phyloP scores from a whole-genome alignment of 2,113 vertebrate genomes.

The Petrocephalus microphthalmus region DNA sequence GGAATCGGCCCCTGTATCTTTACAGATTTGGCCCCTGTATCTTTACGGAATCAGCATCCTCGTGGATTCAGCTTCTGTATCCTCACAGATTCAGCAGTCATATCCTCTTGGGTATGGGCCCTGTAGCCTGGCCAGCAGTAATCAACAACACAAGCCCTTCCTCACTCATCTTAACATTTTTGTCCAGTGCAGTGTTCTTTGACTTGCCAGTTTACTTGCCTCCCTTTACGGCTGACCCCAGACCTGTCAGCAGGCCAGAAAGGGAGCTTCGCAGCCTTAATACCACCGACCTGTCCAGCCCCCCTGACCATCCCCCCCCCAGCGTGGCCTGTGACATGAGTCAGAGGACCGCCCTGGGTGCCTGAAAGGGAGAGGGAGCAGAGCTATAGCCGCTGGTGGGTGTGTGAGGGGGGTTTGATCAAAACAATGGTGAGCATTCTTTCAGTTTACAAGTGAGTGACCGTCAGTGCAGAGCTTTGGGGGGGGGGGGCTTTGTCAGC shows the following conservation, averaged over 20 bases:
- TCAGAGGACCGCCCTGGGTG: slow-evolving; percentile 33
- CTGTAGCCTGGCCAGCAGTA: neutral
- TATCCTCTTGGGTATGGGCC: neutral
- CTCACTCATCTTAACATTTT: neutral
- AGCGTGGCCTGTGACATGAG: slow-evolving; percentile 17
- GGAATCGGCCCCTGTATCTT: too few relatives aligned
- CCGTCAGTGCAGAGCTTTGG: slow-evolving; percentile 77
- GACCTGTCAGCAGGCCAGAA: slow-evolving; percentile 37
- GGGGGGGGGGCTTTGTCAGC: slow-evolving; percentile 82
- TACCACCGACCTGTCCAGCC: slow-evolving; percentile 23
- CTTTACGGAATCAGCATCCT: neutral
- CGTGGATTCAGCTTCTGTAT: neutral
- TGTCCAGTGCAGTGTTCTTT: neutral
- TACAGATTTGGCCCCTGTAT: too few relatives aligned
- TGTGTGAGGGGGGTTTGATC: slow-evolving; percentile 60
- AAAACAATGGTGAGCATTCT: slow-evolving; percentile 84
- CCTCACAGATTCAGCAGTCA: neutral
- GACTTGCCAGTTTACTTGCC: neutral
- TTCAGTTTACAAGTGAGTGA: slow-evolving; percentile 93
- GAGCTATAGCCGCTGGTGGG: slow-evolving; percentile 52
- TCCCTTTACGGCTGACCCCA: slow-evolving; percentile 27
- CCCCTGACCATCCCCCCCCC: accelerated
- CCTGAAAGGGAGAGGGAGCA: slow-evolving; percentile 34
- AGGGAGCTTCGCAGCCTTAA: slow-evolving; percentile 32
- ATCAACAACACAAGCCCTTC: neutral